A percentile compares a stretch with the other conserved stretches of the same genome.
Evolutionary conservation across 2,888 invertebrate species (phyloP).

Genomic region (Caenorhabditis sp.): DNA sequence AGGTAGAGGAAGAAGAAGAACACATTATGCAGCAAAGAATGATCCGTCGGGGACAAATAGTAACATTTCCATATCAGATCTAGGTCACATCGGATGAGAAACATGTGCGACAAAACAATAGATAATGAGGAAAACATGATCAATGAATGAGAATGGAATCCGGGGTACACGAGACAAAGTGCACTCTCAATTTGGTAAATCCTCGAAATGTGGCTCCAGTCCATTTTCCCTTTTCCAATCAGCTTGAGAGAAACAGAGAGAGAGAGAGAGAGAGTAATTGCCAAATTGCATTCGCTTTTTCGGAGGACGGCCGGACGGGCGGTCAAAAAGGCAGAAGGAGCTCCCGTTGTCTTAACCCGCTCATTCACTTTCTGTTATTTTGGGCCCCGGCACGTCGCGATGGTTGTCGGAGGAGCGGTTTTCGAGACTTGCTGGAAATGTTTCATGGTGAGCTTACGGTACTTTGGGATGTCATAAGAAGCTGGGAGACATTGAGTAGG

Average conservation of each 20-base stretch:
- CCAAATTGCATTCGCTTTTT: constrained; percentile 19
- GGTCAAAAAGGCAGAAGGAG: constrained; percentile 3
- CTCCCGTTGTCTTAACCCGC: constrained; percentile 13
- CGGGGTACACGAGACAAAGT: too few relatives aligned
- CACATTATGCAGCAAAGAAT: background rate
- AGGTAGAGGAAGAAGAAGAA: background rate
- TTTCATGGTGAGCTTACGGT: constrained; percentile 23
- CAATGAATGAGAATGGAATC: too few relatives aligned
- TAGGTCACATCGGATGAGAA: too few relatives aligned
- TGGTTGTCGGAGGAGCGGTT: constrained; percentile 34
- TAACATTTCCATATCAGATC: too few relatives aligned
- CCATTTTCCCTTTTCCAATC: constrained; percentile 1
- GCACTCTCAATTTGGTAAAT: too few relatives aligned
- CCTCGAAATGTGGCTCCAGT: too few relatives aligned
- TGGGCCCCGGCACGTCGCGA: too few relatives aligned
- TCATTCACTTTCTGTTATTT: background rate
- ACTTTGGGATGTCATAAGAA: background rate
- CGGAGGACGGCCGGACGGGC: background rate
- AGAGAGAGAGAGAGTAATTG: constrained; percentile 16
- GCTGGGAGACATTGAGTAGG: background rate
- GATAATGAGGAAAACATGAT: too few relatives aligned
- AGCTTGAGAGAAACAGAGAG: too few relatives aligned
- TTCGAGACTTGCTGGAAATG: constrained; percentile 29
- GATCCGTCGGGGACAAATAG: background rate
- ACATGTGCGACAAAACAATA: too few relatives aligned